Evolutionary conservation across 2,888 invertebrate genomes (phyloP), one percentile per base, ranked within the genome.

Genomic region (Brachynemurus nebulosus): DNA sequence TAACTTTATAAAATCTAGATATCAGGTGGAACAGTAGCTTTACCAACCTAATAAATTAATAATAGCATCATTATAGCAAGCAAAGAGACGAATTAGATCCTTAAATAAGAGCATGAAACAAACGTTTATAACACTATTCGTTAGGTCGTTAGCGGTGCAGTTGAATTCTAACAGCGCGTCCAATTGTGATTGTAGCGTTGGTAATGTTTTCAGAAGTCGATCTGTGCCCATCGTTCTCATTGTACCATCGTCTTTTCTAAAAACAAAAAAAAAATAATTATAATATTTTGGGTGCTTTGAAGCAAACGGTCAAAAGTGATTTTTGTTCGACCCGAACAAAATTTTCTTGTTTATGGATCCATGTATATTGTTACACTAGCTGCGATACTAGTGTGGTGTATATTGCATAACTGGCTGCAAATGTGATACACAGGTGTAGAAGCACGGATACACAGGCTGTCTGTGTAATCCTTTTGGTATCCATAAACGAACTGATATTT

Each of bases 1-100:
- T n/a, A n/a, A n/a, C n/a, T n/a, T n/a, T n/a, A n/a, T n/a, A n/a
- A n/a, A n/a, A n/a, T n/a, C n/a, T n/a, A n/a, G n/a, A n/a, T n/a
- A n/a, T n/a, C n/a, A n/a, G n/a, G n/a, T n/a, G n/a, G n/a, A n/a
- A n/a, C n/a, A n/a, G n/a, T 30, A n/a, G n/a, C n/a, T n/a, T n/a
- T 16, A 49, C 58, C 63, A 62, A 80, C 81, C 81, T 69, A 97
- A 71, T 54, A 97, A 76, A 70, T 97, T 97, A 59, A 97, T 98
- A 57, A 97, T 92, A 53, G 96, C 98, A 68, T 98, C 98, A 68
- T 99, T 99, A 73, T 98, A 98, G 68, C 97, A 96, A 48, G 98
- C 98, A 70, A 98, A 98, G 55, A 98, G 74, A 51, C 86, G 71
- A 57, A 88, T 86, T 55, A 86, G 72, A 70, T 88, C 88, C 58